Percentiles rank a stretch among this genome's conserved stretches.
These are phyloP conservation scores for Clarias magur DNA, from an alignment of 2,113 vertebrate genomes.

Conservation along the genomic window DNA sequence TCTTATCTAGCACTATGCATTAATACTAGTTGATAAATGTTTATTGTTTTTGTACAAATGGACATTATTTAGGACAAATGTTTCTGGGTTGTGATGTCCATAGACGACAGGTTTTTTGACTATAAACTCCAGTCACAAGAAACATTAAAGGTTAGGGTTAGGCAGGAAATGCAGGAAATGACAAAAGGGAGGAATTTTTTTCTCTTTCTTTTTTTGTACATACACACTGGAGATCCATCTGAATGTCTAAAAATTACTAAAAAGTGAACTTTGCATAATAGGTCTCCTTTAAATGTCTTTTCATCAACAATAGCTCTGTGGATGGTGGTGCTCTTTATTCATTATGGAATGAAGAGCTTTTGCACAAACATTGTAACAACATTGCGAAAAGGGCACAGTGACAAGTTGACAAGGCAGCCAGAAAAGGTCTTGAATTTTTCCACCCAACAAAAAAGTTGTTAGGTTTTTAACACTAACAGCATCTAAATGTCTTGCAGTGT, in stretches of 20 bases:
- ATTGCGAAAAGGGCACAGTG: conserved; percentile 62
- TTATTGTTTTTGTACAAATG: background rate
- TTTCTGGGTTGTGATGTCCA: background rate
- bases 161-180: too few relatives aligned
- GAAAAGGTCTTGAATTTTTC: conserved; percentile 2
- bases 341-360: conserved; percentile 50
- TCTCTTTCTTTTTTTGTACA: too few relatives aligned
- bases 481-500: background rate
- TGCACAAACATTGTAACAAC: conserved; percentile 50
- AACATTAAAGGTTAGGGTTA: conserved; percentile 39
- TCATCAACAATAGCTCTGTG: conserved; percentile 44
- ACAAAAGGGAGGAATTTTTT: too few relatives aligned
- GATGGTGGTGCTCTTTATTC: conserved; percentile 59
- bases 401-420: conserved; percentile 50
- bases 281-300: conserved; percentile 40
- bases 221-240: too few relatives aligned
- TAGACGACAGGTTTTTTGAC: conserved; percentile 49
- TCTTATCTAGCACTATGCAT: background rate
- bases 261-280: too few relatives aligned
- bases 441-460: background rate
- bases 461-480: background rate
- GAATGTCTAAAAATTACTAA: too few relatives aligned
- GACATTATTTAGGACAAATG: background rate
- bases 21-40: background rate
- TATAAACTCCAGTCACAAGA: conserved; percentile 44